Percentiles rank a stretch among this genome's conserved stretches.
These are phyloP conservation scores for Cyrtonyx montezumae DNA, from an alignment of 2,113 vertebrate genomes.

Conservation along the genomic window DNA sequence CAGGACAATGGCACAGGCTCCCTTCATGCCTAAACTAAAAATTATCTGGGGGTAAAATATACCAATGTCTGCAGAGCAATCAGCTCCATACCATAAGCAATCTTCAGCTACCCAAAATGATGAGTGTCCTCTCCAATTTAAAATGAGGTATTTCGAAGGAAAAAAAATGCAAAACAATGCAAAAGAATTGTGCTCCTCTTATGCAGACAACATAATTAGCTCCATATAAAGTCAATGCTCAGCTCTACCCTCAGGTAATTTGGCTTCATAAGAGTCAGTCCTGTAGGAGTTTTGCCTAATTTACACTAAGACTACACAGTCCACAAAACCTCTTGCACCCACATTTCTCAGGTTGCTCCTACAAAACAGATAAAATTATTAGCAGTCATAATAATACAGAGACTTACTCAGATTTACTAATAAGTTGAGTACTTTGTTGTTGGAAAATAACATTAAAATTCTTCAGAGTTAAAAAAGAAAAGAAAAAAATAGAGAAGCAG, in stretches of 20 bases:
- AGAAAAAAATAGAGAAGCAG: not conserved
- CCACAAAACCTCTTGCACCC: not conserved
- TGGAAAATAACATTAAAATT: not conserved
- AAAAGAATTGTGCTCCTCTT: not conserved
- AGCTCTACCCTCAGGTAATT: not conserved
- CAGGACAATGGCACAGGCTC: too few relatives aligned
- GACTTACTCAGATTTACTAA: not conserved
- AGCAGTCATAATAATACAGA: not conserved
- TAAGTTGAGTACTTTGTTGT: not conserved
- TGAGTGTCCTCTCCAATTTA: not conserved
- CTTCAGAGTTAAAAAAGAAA: not conserved
- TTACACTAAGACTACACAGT: not conserved
- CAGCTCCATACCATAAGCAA: not conserved
- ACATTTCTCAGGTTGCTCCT: not conserved
- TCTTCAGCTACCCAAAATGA: not conserved
- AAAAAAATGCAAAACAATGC: fast-evolving
- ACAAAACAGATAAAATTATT: not conserved
- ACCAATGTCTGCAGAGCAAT: not conserved
- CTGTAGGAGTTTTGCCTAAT: not conserved
- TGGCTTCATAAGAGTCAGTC: not conserved
- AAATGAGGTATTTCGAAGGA: not conserved
- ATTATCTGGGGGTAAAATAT: not conserved
- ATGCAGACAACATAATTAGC: not conserved
- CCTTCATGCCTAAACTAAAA: not conserved
- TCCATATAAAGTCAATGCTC: not conserved